Conservation (phyloP, 37 sponge, comb jelly and placozoan species). For the Crambe crambe region DNA sequence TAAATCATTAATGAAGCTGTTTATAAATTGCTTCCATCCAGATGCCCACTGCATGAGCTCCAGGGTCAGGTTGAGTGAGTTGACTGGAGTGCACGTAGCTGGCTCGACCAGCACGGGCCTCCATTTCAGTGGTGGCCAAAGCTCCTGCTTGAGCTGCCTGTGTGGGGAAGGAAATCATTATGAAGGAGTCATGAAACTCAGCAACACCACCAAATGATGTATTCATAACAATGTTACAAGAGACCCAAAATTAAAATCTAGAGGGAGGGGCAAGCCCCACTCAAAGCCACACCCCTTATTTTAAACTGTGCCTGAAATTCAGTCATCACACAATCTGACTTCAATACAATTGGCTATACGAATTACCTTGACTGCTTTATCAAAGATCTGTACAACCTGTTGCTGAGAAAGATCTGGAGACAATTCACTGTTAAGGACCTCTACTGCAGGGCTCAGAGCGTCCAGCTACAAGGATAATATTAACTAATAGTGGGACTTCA, state of each 20-base stretch:
- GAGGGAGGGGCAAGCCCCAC: no score
- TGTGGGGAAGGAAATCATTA: not conserved
- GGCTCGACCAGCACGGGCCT: constrained; percentile 83
- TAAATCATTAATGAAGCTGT: no score
- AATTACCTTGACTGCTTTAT: not conserved
- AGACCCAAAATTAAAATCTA: no score
- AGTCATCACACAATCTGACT: not conserved
- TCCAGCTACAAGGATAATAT: constrained; percentile 55
- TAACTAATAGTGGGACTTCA: no score
- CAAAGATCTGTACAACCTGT: constrained; percentile 20
- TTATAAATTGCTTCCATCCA: constrained; percentile 60
- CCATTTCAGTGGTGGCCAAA: constrained; percentile 55
- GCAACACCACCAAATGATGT: not conserved
- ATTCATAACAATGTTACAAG: not conserved
- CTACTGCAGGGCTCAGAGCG: constrained; percentile 47
- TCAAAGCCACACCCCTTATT: no score
- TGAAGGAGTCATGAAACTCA: not conserved
- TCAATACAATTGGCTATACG: not conserved
- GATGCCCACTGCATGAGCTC: constrained; percentile 77
- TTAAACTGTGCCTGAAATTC: no score
- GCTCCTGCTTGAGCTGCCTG: constrained; percentile 75
- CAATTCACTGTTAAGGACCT: constrained; percentile 21
- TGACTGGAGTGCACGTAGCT: constrained; percentile 70
- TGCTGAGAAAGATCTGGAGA: not conserved
- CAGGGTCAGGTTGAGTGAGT: constrained; percentile 79